These are phyloP conservation scores for Mastomys natalensis DNA, from an alignment of 2,113 vertebrate genomes.

Conservation along the genomic window DNA sequence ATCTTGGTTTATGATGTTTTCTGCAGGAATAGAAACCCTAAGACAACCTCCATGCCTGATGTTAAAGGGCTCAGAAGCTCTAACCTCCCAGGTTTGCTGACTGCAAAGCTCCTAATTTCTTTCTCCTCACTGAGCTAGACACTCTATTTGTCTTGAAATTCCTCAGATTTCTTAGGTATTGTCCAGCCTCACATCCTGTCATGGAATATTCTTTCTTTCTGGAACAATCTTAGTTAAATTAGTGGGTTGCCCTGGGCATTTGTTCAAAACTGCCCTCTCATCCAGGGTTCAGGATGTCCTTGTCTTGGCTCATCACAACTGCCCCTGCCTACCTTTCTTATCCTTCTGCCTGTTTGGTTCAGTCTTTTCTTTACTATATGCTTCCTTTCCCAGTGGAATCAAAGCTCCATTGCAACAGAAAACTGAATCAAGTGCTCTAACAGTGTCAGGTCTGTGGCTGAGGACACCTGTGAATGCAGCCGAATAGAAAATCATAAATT, in stretches of 20 bases:
- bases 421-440: no score
- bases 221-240: background rate
- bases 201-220: background rate
- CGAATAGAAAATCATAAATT: no score
- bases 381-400: background rate
- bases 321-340: background rate
- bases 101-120: background rate
- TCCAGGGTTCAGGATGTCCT: no score
- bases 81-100: background rate
- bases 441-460: background rate
- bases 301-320: background rate
- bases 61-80: background rate
- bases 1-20: no score
- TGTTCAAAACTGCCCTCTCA: background rate
- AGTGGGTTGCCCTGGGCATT: accelerated
- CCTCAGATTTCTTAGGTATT: background rate
- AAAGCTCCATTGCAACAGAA: background rate
- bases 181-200: background rate
- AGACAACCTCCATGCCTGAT: background rate
- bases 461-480: no score
- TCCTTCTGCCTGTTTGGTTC: no score
- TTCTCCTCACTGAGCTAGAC: background rate
- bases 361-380: background rate
- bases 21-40: no score
- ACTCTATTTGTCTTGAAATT: background rate